Evolutionary conservation across 2,113 vertebrate species (phyloP).

Genomic region (Myodes glareolus): DNA sequence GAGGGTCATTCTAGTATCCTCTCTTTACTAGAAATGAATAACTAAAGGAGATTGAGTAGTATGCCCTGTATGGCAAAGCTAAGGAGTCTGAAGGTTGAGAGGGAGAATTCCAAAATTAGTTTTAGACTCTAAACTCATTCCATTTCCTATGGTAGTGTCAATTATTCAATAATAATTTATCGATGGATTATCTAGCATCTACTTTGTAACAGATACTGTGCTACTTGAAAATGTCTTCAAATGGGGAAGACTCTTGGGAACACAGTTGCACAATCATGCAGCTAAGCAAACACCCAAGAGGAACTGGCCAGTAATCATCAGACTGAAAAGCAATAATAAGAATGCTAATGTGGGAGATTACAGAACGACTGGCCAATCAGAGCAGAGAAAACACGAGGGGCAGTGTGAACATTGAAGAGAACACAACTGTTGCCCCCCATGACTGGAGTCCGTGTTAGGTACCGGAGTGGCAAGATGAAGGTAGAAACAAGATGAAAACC

Average conservation of each 20-base stretch:
- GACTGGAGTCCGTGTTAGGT: neutral
- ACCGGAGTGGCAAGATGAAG: neutral
- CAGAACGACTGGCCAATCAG: neutral
- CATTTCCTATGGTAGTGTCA: slow-evolving; percentile 2
- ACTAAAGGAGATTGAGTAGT: neutral
- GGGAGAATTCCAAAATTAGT: slow-evolving; percentile 32
- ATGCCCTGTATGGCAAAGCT: neutral
- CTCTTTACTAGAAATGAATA: slow-evolving; percentile 21
- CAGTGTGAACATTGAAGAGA: neutral
- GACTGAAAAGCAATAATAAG: neutral
- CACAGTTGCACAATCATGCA: neutral
- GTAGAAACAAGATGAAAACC: neutral
- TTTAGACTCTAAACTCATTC: slow-evolving; percentile 20
- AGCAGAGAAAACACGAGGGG: neutral
- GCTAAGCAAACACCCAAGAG: neutral
- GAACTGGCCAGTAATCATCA: neutral
- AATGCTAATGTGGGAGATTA: neutral
- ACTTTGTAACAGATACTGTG: neutral
- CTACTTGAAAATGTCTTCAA: neutral
- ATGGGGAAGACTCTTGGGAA: neutral
- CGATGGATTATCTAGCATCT: neutral
- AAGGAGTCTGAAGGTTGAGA: neutral
- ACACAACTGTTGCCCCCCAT: too few relatives aligned
- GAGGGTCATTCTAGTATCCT: neutral
- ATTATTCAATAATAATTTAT: slow-evolving; percentile 6